A percentile compares a stretch with the other conserved stretches of the same genome.
Conservation (phyloP, 2,888 invertebrate genomes). For the Lochmaea crataegi region DNA sequence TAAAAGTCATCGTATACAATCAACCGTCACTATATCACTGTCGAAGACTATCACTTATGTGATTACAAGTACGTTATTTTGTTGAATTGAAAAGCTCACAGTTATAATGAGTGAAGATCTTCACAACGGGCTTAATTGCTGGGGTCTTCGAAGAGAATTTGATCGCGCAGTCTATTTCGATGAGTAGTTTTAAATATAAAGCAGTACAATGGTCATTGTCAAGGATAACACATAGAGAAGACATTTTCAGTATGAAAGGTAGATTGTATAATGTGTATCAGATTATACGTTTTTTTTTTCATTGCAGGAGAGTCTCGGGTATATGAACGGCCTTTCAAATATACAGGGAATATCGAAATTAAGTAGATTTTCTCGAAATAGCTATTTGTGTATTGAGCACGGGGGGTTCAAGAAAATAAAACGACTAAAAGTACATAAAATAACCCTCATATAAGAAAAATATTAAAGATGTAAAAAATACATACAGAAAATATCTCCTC, state of each 20-base stretch:
- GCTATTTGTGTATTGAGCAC: too few species aligned
- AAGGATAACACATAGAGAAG: slow-evolving; percentile 44
- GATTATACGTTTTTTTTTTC: too few species aligned
- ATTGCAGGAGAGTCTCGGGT: too few species aligned
- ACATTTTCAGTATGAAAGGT: slow-evolving; percentile 45
- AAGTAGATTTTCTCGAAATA: too few species aligned
- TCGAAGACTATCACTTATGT: slow-evolving; percentile 33
- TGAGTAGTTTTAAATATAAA: slow-evolving; percentile 59
- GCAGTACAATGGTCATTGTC: slow-evolving; percentile 57
- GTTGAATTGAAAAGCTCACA: slow-evolving; percentile 41
- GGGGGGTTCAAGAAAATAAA: too few species aligned
- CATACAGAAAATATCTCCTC: too few species aligned
- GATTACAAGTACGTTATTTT: slow-evolving; percentile 36
- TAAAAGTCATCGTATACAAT: slow-evolving; percentile 32
- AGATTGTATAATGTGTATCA: not conserved
- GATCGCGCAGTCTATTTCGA: slow-evolving; percentile 50
- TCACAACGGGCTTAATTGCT: slow-evolving; percentile 54
- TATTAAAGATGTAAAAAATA: too few species aligned
- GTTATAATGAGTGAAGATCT: slow-evolving; percentile 39
- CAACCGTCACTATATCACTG: slow-evolving; percentile 35
- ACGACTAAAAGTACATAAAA: too few species aligned
- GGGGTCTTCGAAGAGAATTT: slow-evolving; percentile 50
- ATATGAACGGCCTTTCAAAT: too few species aligned
- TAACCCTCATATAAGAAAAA: too few species aligned
- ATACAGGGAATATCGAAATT: too few species aligned